These are phyloP conservation scores for Andrena camellia DNA, from an alignment of 2,888 invertebrate genomes.

Conservation along the genomic window DNA sequence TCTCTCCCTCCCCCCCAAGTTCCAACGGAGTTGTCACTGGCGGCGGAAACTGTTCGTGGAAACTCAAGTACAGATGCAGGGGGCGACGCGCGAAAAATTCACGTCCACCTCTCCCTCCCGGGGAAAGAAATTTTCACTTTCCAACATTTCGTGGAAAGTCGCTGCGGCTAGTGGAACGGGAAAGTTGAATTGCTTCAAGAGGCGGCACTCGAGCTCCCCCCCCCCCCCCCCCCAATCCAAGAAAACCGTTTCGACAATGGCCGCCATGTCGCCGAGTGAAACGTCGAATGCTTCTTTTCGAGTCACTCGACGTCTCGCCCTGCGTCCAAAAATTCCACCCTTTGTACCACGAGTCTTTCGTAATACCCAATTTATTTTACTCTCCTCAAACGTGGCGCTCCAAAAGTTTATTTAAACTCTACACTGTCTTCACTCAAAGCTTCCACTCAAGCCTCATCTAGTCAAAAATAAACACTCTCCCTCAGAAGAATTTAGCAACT, in stretches of 20 bases:
- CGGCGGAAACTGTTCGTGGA: neutral
- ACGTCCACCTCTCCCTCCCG: neutral
- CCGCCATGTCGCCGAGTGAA: constrained; percentile 8
- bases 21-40: neutral
- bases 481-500: neutral
- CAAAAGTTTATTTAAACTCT: neutral
- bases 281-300: constrained; percentile 11
- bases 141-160: neutral
- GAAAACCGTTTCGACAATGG: constrained; percentile 32
- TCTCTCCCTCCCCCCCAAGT: neutral
- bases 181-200: constrained; percentile 42
- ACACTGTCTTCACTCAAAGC: neutral
- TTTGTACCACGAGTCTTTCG: neutral
- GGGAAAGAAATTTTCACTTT: constrained; percentile 11
- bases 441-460: too few relatives aligned
- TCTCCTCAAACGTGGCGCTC: neutral
- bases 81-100: neutral
- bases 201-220: constrained; percentile 4
- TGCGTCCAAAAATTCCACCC: neutral
- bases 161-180: constrained; percentile 5
- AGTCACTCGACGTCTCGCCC: neutral
- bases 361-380: neutral
- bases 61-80: neutral
- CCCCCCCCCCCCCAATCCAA: constrained; percentile 16
- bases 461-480: neutral